Base-by-base conservation (phyloP, 2,888 invertebrate species). In the Caenorhabditis panamensis region DNA sequence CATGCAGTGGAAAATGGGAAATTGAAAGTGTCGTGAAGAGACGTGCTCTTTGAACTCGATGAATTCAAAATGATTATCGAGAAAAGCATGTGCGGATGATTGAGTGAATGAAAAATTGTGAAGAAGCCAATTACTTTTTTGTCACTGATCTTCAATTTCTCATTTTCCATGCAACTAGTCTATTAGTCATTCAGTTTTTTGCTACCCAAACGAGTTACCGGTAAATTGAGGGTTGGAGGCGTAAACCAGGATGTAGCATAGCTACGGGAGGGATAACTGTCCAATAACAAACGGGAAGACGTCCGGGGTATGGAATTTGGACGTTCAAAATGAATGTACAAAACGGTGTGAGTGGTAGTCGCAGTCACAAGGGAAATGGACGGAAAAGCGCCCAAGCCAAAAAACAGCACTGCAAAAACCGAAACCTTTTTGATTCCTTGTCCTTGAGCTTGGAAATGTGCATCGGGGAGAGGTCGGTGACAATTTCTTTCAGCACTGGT, bases 321-420 rank as follows among this genome's bases (percentile, higher is more conserved):
- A 18, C 47, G 47, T 47, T 47, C 47, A 20, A 47, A 47, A 47
- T 47, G 47, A 47, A 47, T 47, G 20, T 47, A 47, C 47, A 47
- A 47, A 47, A n/a, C 47, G 47, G 47, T 47, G 47, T 18, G 47
- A 47, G 47, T 47, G 47, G 47, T 41, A 41, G 41, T 16, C 47
- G 11, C 9, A 47, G 41, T 18, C 28, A 36, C 58, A 26, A n/a
- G 22, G 22, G 37, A 36, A 36, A 63, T 16, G 51, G 47, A 37
- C 9, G 41, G 13, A 41, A 41, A 41, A 47, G 36, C 51, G 26
- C 31, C 24, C n/a, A 51, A 51, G 51, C 51, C 26, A 53, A 58
- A 67, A 47, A 47, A 47, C 47, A 28, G 2, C 28, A 36, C 47
- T n/a, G 59, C 59, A 58, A 68, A 41, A 47, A 69, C 37, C 24